Conservation (phyloP, 53 echinoderm and acorn worm genomes). For the Holothuria scabra region DNA sequence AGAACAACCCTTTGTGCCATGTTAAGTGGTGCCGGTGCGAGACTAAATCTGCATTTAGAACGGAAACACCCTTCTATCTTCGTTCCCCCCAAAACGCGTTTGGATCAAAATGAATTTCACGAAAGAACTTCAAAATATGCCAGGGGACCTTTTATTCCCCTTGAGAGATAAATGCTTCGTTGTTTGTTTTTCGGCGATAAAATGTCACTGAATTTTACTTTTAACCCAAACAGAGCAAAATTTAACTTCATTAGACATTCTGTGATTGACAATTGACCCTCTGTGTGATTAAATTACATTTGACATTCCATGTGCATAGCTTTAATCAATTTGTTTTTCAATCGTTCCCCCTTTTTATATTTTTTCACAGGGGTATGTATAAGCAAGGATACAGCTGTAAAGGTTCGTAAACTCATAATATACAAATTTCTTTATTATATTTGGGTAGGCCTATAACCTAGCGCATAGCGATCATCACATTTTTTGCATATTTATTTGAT, state of each 20-base stretch:
- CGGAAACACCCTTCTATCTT: no score
- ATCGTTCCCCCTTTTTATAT: not conserved
- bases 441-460: no score
- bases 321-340: conserved; percentile 14
- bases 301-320: conserved; percentile 6
- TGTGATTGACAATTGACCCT: conserved; percentile 39
- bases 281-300: conserved; percentile 12
- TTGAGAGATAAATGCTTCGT: no score
- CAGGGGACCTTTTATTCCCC: no score
- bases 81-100: not conserved
- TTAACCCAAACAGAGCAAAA: conserved; percentile 7
- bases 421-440: no score
- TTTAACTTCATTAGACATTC: not conserved
- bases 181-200: no score
- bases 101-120: conserved; percentile 17
- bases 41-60: no score
- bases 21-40: no score
- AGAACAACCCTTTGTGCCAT: no score
- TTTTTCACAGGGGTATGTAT: not conserved
- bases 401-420: conserved; percentile 1
- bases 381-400: conserved; percentile 36
- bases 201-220: not conserved
- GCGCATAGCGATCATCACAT: no score
- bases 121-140: conserved; percentile 8
- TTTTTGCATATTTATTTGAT: no score